Evolutionary conservation across 2,113 vertebrate genomes (phyloP), one percentile per base, ranked within the genome.

Genomic region (Corythaeola cristata): DNA sequence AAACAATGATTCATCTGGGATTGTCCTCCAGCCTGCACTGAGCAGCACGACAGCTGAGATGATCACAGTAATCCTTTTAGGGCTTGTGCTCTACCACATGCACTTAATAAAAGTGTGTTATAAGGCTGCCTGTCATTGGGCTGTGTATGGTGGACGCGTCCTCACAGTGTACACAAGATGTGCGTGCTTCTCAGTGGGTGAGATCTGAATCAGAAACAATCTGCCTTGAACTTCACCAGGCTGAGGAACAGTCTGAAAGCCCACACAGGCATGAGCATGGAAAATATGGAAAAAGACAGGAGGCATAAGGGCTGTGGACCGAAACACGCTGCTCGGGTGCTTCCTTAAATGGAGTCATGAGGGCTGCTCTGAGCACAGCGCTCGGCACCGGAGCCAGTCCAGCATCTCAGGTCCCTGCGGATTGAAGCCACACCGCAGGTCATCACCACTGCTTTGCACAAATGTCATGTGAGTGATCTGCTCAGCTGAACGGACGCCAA

Each of bases 371-470:
- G 12, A 84, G 56, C n/a, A 47, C 18, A 6, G 3, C 0, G 2
- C 13, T 55, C 4, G 3, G 52, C 47, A 16, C 14, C 2, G 6
- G 16, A 41, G 32, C 21, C 26, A 19, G 37, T 11, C 21, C 5
- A 2, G 72, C 7, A 12, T 23, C n/a, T 72, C 12, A 1, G 20
- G 33, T 55, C 60, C 44, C 58, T n/a, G 37, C 2, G 10, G 37
- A 5, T 0, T 32, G n/a, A 86, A 87, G 27, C 15, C 53, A 22
- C 1, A 0, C 3, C 0, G 2, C 22, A 78, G 24, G 32, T 64
- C 64, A 33, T 13, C 10, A 12, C 15, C 72, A 8, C 44, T 35
- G 50, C 50, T 90, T 75, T 86, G 77, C 39, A 52, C 44, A 75
- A 56, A 62, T 5, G 12, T 41, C 26, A 5, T n/a, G 8, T 21